Evolutionary conservation across 2,888 invertebrate species (phyloP), one percentile per base, ranked within the genome.

Genomic region (Himalopsyche kuldschensis): DNA sequence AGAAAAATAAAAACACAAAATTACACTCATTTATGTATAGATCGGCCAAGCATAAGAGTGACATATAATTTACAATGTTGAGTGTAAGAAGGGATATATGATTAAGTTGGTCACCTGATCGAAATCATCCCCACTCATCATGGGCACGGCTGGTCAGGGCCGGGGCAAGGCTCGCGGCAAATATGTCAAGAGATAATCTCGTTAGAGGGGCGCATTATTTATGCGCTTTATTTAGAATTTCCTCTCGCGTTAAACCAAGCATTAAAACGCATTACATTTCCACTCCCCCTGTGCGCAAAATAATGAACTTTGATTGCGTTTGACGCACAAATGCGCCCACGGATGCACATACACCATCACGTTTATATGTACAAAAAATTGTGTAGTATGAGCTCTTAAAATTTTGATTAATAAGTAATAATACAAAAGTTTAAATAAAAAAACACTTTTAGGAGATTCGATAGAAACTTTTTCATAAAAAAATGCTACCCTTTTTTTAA

Each of bases 271-370:
- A 85, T 84, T 84, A 81, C 76, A 41, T 78, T 31, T 32, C 78
- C 77, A 35, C 31, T 75, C 82, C 84, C 82, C 80, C 82, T 78
- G 75, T 41, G 24, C 75, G 75, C 79, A 79, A 82, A 84, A 85
- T 85, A 85, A 85, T 85, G 85, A 85, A 85, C 85, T 85, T 85
- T 85, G 85, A 85, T 85, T 85, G 85, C 85, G 85, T 85, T 83
- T 85, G 85, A 85, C 84, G 83, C 85, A 83, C 85, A 11, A 69
- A 69, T 69, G 69, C 69, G 11, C 20, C 24, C 30, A 69, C 20
- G 10, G 30, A 69, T 30, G 30, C 30, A 27, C 11, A 30, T 3
- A 69, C 69, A 30, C 48, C 17, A n/a, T n/a, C n/a, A n/a, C n/a
- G n/a, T n/a, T n/a, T 15, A 15, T 4, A 20, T 10, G 20, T 55